Evolutionary conservation across 2,888 invertebrate genomes (phyloP).

Genomic region (Oxyscelio sp.): DNA sequence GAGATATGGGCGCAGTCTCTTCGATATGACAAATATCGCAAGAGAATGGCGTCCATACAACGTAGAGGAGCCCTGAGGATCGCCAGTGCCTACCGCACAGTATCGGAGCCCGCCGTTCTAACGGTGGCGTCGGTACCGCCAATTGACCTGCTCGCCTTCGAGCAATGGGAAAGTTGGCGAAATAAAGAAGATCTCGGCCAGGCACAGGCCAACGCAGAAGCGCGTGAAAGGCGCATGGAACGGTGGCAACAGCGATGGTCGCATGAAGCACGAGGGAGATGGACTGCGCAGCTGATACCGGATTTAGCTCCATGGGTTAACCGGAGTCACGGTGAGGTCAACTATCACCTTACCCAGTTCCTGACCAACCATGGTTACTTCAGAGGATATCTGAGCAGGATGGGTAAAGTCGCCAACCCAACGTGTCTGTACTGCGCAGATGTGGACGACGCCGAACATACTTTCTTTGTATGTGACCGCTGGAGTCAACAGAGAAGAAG

Average conservation of each 20-base stretch:
- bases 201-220: no score
- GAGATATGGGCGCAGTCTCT: no score
- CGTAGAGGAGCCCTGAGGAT: no score
- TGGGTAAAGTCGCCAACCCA: constrained; percentile 43
- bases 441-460: constrained; percentile 64
- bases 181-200: no score
- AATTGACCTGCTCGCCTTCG: background rate
- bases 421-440: constrained; percentile 50
- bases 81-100: no score
- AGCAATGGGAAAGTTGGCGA: background rate
- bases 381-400: constrained; percentile 60
- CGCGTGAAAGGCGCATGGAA: no score
- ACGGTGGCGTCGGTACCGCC: background rate
- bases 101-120: no score
- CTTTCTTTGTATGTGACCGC: constrained; percentile 65
- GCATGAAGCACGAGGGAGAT: no score
- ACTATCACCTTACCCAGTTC: constrained; percentile 32
- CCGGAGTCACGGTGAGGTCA: constrained; percentile 32
- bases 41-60: no score
- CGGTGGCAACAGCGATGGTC: no score
- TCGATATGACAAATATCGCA: no score
- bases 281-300: background rate
- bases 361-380: no score
- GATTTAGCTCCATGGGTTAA: constrained; percentile 17
- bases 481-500: constrained; percentile 56